Percentiles rank a stretch among this genome's conserved stretches.
These are phyloP conservation scores for Chelonoidis abingdonii DNA, from an alignment of 2,113 vertebrate genomes.

Conservation along the genomic window DNA sequence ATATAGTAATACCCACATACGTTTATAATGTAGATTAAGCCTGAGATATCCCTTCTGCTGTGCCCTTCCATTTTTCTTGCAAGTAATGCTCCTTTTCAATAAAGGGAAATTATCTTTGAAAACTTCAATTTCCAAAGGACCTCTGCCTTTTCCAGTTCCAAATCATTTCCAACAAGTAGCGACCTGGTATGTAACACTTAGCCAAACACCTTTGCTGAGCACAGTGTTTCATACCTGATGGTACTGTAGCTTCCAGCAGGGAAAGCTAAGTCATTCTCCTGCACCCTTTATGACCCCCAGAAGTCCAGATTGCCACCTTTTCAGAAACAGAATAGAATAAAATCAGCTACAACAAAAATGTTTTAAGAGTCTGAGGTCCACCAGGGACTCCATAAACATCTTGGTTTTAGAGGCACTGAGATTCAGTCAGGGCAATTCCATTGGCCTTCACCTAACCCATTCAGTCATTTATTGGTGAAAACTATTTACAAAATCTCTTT, in stretches of 20 bases:
- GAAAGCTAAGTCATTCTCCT: background rate
- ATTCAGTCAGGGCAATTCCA: background rate
- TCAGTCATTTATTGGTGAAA: slow-evolving; percentile 63
- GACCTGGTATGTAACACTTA: background rate
- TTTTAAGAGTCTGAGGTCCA: slow-evolving; percentile 32
- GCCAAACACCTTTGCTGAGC: background rate
- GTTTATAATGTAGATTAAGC: background rate
- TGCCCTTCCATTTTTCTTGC: background rate
- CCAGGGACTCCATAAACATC: slow-evolving; percentile 16
- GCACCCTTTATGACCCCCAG: background rate
- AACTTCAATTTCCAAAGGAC: background rate
- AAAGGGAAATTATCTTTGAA: background rate
- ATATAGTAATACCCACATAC: background rate
- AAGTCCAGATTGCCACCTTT: slow-evolving; percentile 12
- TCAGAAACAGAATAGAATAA: background rate
- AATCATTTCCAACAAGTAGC: background rate
- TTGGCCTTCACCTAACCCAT: slow-evolving; percentile 34
- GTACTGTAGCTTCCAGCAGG: background rate
- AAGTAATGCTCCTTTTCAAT: background rate
- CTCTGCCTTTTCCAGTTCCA: background rate
- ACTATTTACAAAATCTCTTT: slow-evolving; percentile 49
- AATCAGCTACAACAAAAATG: background rate
- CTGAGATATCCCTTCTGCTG: background rate
- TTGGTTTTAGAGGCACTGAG: background rate
- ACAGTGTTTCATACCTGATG: background rate